Evolutionary conservation across 2,113 vertebrate genomes (phyloP), one percentile per base, ranked within the genome.

Genomic region (Heterotilapia buettikoferi): DNA sequence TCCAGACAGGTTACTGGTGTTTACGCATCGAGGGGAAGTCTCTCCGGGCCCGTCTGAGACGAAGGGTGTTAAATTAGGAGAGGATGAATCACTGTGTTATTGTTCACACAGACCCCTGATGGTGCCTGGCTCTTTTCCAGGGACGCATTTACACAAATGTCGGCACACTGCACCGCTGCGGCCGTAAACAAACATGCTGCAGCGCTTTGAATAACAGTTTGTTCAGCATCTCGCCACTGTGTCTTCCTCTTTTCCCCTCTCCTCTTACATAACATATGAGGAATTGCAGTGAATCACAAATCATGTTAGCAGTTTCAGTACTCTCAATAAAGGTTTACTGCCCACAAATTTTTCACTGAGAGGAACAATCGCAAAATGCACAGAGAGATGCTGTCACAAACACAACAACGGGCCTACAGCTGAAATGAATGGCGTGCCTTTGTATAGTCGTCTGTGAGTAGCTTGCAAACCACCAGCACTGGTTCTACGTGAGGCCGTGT

Each of bases 361-460:
- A 45, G 36, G 9, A 71, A 88, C 81, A 89, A 92, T 81, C 86
- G 91, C 33, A 89, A 94, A 90, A 93, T 18, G 56, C 89, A 90
- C 38, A 88, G 47, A 93, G 85, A 91, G 86, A 88, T 38, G 80
- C 59, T 63, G 84, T 88, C 66, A 85, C 85, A 85, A 87, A 90
- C 86, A 91, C 85, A 90, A 88, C 90, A 85, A 79, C 89, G 80
- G 92, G 66, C 87, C 86, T 52, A 7, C 84, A 89, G 92, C 88
- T 71, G 76, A 71, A 38, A 38, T 93, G 92, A 96, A 96, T 93
- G 90, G 84, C 9, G 54, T 50, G 54, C 80, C 94, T 94, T 96
- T 96, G 95, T 96, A 57, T 90, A 50, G 83, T 80, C 80, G 14
- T 89, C 83, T 86, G 83, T 91, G 90, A 91, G 92, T 79, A 87